Evolutionary conservation across 2,797 vertebrate genomes (phyloP), one percentile per base, ranked within the genome.

Genomic region (Amazona finschi): DNA sequence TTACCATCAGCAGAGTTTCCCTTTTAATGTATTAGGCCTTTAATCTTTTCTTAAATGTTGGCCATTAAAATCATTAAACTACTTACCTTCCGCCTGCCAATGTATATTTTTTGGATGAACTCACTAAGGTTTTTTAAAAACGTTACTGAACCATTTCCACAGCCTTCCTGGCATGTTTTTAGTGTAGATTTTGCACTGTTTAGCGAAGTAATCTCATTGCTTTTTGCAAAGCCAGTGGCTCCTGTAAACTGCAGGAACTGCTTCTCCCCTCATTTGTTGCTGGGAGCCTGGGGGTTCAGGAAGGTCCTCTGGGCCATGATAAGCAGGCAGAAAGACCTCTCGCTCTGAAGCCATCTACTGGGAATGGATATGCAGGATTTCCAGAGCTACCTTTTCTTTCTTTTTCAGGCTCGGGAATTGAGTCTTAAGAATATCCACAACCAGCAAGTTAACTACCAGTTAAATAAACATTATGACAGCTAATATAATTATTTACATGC

Each of bases 61-160:
- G 62, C 91, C 91, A 95, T 96, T 96, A 95, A 95, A 96, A 97
- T 92, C 95, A 97, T 96, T 95, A 95, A 96, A 97, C 81, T 93
- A 69, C 78, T 81, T 93, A 66, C 66, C 87, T 71, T 94, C 87
- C 66, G 90, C 75, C 85, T 94, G 87, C 94, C 95, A 94, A 78
- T 74, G 50, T 86, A 17, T 93, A 87, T 91, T 87, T 89, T 94
- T 96, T 93, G 72, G 96, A 85, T 81, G 58, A 87, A 95, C 83
- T 70, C 67, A 86, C 78, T 5, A 3, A 73, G 62, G 17, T 81
- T 81, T 94, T 92, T 89, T 2, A 69, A 94, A 95, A 93, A 91
- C 41, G 33, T 84, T 92, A 50, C 60, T 72, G 74, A 30, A 16
- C 60, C 92, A 79, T 96, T 95, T 61, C 64, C 50, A 60, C 15